Evolutionary conservation across 2,113 vertebrate genomes (phyloP).

Genomic region (Callospermophilus lateralis): DNA sequence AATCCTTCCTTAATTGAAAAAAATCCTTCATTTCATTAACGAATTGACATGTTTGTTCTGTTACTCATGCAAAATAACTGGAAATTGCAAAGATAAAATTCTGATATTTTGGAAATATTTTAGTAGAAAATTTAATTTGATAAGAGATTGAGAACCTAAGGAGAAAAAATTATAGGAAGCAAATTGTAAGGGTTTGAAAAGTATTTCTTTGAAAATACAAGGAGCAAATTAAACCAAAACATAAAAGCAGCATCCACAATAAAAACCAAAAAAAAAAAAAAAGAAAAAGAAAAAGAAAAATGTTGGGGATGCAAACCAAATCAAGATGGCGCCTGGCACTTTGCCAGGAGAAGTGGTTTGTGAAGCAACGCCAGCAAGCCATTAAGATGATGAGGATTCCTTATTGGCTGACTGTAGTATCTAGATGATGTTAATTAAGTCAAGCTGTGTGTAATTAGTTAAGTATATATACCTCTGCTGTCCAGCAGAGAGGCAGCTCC

Average conservation of each 20-base stretch:
- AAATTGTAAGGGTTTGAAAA: not conserved
- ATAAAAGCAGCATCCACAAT: not conserved
- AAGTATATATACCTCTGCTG: too few relatives aligned
- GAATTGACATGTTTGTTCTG: not conserved
- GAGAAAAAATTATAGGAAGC: not conserved
- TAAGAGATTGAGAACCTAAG: not conserved
- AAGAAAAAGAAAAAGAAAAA: too few relatives aligned
- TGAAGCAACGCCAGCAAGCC: too few relatives aligned
- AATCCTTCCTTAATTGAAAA: too few relatives aligned
- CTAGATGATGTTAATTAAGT: too few relatives aligned
- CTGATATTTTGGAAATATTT: not conserved
- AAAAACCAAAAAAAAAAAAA: not conserved
- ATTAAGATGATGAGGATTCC: too few relatives aligned
- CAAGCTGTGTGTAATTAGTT: too few relatives aligned
- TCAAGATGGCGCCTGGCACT: too few relatives aligned
- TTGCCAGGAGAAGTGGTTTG: too few relatives aligned
- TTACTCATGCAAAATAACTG: not conserved
- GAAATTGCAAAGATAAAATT: not conserved
- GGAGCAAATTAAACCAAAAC: not conserved
- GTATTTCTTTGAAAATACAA: not conserved
- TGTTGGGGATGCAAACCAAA: too few relatives aligned
- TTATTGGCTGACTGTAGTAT: too few relatives aligned
- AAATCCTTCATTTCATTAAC: not conserved
- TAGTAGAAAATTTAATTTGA: conserved; percentile 26
- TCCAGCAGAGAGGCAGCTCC: too few relatives aligned